These are phyloP conservation scores for Illadopsis cleaveri DNA, from an alignment of 2,113 vertebrate genomes.

Conservation along the genomic window DNA sequence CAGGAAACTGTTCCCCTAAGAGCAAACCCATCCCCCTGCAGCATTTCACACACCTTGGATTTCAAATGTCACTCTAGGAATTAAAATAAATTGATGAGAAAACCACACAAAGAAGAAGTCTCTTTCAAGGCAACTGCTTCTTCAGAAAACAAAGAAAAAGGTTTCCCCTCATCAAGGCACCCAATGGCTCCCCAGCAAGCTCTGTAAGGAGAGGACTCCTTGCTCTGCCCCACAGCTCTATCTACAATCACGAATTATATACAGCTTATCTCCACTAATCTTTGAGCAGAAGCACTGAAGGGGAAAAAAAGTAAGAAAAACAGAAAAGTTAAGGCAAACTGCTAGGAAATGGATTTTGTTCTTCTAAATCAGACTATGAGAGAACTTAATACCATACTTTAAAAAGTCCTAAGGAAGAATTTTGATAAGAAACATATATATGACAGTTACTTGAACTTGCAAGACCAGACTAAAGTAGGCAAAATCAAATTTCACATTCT, in stretches of 20 bases:
- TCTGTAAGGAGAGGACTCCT: neutral
- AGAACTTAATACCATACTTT: neutral
- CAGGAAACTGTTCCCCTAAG: neutral
- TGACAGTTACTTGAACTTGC: neutral
- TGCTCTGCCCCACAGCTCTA: neutral
- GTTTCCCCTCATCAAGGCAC: neutral
- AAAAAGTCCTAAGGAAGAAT: neutral
- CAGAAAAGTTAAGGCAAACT: neutral
- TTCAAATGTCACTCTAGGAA: neutral
- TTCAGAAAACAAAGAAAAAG: neutral
- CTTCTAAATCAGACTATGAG: neutral
- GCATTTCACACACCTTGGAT: neutral
- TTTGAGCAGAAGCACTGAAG: neutral
- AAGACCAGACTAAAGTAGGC: neutral
- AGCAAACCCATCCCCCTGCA: neutral
- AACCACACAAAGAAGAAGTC: neutral
- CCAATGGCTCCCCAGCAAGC: neutral
- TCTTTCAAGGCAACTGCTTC: neutral
- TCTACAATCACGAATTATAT: neutral
- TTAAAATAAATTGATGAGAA: slow-evolving; percentile 10
- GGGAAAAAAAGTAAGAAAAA: neutral
- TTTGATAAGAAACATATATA: neutral
- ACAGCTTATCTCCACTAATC: neutral
- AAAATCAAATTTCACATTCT: neutral
- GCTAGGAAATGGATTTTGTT: neutral